These are phyloP conservation scores for Cynopterus sphinx DNA, from an alignment of 2,797 vertebrate genomes.

Conservation along the genomic window DNA sequence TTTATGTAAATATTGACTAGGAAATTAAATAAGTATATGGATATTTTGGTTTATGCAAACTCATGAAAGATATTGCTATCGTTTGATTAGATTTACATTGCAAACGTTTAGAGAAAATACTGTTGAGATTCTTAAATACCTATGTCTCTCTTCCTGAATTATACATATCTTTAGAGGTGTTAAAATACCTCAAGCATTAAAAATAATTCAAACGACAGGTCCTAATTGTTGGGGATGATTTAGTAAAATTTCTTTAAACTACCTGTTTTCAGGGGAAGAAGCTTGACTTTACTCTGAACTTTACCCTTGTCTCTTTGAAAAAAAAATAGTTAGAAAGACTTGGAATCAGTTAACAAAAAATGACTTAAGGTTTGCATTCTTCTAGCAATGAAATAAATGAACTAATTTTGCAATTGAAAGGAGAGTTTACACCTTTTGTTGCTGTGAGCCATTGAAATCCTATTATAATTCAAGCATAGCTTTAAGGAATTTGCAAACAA, in stretches of 20 bases:
- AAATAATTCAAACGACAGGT: slow-evolving; percentile 62
- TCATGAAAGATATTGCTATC: not conserved
- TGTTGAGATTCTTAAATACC: slow-evolving; percentile 44
- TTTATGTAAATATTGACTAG: slow-evolving; percentile 28
- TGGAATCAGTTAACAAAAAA: slow-evolving; percentile 82
- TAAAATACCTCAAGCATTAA: slow-evolving; percentile 45
- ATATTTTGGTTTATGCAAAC: not conserved
- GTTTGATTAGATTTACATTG: slow-evolving; percentile 35
- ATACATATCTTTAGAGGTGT: slow-evolving; percentile 9
- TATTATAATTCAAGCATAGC: slow-evolving; percentile 86
- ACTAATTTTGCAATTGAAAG: slow-evolving; percentile 91
- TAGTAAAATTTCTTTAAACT: slow-evolving; percentile 61
- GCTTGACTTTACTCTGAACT: slow-evolving; percentile 82
- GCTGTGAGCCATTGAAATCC: slow-evolving; percentile 85
- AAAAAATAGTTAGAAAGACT: slow-evolving; percentile 76
- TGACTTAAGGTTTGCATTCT: slow-evolving; percentile 85
- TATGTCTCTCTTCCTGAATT: slow-evolving; percentile 26
- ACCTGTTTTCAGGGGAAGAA: slow-evolving; percentile 53
- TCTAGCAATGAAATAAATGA: slow-evolving; percentile 85
- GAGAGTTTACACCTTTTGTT: slow-evolving; percentile 88
- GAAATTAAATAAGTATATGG: slow-evolving; percentile 11
- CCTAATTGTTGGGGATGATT: slow-evolving; percentile 69
- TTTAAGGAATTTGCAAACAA: slow-evolving; percentile 87
- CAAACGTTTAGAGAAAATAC: slow-evolving; percentile 32
- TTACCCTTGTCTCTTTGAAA: slow-evolving; percentile 78